Base-by-base conservation (phyloP, 2,888 invertebrate genomes). In the Sturmia bella region DNA sequence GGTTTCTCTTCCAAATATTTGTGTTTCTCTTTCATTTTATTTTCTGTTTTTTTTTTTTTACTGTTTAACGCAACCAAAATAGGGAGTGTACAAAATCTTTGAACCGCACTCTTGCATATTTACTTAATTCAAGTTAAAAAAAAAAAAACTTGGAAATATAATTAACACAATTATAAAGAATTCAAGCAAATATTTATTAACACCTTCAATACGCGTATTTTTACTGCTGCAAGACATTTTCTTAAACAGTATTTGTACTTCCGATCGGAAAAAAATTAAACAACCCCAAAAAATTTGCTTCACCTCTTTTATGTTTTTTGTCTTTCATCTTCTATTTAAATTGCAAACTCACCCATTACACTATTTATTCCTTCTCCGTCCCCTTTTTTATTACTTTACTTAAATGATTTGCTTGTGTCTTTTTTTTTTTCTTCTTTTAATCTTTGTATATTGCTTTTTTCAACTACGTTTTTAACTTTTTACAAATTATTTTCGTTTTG, bases 371-470 rank as follows among this genome's bases (percentile, higher is more conserved):
- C 54, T 70, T 61, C 27, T 52, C 37, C 19, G 43, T 75, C 69
- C 61, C 74, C 59, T 70, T 75, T 87, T 84, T 83, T 84, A 73
- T 64, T 64, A 48, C 48, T 76, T 72, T 78, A 69, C 69, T 84
- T 83, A 57, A 80, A 78, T 79, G 78, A 80, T 78, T 84, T 85
- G 85, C 80, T 27, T 27, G 27, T 84, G 83, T 70, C 85, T 85
- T 85, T 85, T 84, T 73, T 81, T 85, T 87, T 86, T 82, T 85
- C 85, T 85, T 84, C 72, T 82, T 85, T 87, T 86, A 86, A 85
- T 85, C 84, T 87, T 88, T 85, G 84, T 88, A n/a, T 64, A 68
- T 70, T 52, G 56, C 56, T 68, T 77, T 66, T 52, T 66, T 39
- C 3, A 54, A 61, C 37, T 69, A 39, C 15, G 68, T 56, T 74